A percentile compares a stretch with the other conserved stretches of the same genome.
These are phyloP conservation scores for Hymenopus coronatus DNA, from an alignment of 2,888 invertebrate genomes.

Conservation along the genomic window DNA sequence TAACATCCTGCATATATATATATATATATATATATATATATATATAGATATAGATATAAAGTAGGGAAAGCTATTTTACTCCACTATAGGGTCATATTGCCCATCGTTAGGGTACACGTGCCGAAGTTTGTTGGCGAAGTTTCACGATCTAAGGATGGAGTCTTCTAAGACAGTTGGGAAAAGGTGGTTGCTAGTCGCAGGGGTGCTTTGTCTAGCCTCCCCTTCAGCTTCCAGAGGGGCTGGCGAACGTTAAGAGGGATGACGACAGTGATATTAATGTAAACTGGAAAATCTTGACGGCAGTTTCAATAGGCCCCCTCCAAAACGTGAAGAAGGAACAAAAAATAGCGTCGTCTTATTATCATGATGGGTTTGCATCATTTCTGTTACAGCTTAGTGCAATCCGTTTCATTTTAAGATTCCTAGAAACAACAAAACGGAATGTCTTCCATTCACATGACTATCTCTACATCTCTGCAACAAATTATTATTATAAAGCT, in stretches of 20 bases:
- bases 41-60: too few species aligned
- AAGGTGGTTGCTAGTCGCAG: background rate
- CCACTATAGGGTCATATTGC: too few species aligned
- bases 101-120: background rate
- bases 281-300: slow-evolving; percentile 13
- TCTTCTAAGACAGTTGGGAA: background rate
- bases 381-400: background rate
- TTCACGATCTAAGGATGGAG: background rate
- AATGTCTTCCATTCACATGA: too few species aligned
- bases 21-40: too few species aligned
- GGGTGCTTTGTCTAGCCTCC: background rate
- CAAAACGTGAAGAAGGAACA: background rate
- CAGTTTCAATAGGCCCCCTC: background rate
- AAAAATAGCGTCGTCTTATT: background rate
- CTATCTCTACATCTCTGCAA: too few species aligned
- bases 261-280: background rate
- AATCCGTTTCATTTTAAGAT: too few species aligned
- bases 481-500: too few species aligned
- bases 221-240: background rate
- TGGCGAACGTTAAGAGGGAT: background rate
- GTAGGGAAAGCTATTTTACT: too few species aligned
- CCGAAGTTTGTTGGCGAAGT: background rate
- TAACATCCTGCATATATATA: too few species aligned
- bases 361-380: background rate
- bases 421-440: too few species aligned